Percentiles rank a stretch among this genome's conserved stretches.
Evolutionary conservation across 2,888 invertebrate species (phyloP).

Genomic region (Blera fallax): DNA sequence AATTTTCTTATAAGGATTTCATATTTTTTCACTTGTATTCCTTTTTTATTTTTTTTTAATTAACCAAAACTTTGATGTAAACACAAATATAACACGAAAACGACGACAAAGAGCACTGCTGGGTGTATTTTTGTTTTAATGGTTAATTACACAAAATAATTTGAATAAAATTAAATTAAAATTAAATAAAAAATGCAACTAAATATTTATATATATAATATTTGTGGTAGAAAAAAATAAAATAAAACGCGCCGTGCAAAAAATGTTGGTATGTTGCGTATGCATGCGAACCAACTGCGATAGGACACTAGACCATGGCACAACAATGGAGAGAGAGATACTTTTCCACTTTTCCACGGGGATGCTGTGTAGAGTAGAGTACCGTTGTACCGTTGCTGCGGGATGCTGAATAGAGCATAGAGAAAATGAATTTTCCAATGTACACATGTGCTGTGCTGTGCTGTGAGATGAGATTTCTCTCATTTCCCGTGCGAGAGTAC

Average conservation of each 20-base stretch:
- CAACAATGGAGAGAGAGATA: conserved; percentile 74
- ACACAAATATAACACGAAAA: conserved; percentile 61
- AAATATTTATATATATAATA: conserved; percentile 63
- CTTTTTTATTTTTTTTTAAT: not conserved
- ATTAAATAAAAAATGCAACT: conserved; percentile 27
- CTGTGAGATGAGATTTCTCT: conserved; percentile 16
- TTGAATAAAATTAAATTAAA: not conserved
- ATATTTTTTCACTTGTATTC: not conserved
- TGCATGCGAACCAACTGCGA: conserved; percentile 81
- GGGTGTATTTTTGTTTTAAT: conserved; percentile 36
- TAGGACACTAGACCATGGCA: conserved; percentile 75
- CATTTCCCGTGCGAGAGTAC: conserved; percentile 38
- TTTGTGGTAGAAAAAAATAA: conserved; percentile 71
- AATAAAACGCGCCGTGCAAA: conserved; percentile 80
- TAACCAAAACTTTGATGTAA: conserved; percentile 36
- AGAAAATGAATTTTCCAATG: conserved; percentile 50
- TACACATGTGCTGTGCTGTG: conserved; percentile 58
- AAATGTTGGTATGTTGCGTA: conserved; percentile 80
- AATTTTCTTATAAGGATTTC: conserved; percentile 24
- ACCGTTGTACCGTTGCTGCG: conserved; percentile 31
- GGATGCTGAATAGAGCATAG: conserved; percentile 58
- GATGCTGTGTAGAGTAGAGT: conserved; percentile 54
- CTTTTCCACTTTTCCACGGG: conserved; percentile 55
- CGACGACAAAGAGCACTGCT: conserved; percentile 63
- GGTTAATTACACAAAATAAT: conserved; percentile 15